phyloP scores from a whole-genome alignment of 2,888 invertebrate genomes.

The Drosophila buzzatii region DNA sequence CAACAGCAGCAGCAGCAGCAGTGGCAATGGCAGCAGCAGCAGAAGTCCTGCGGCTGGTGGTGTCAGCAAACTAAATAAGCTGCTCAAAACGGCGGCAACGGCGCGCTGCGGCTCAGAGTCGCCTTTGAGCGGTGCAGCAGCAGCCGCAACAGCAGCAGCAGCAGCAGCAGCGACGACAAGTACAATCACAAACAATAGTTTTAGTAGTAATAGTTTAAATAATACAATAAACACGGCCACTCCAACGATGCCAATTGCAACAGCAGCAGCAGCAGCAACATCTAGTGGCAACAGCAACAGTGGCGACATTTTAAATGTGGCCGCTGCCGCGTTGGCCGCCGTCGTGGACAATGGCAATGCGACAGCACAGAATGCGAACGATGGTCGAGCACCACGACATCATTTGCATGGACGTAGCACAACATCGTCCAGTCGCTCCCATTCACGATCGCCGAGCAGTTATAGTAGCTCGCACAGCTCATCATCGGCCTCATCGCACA shows the following conservation, averaged over 20 bases:
- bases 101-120: slow-evolving; percentile 86
- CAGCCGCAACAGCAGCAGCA: slow-evolving; percentile 50
- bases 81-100: slow-evolving; percentile 64
- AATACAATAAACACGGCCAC: slow-evolving; percentile 79
- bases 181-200: slow-evolving; percentile 84
- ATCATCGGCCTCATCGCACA: slow-evolving; percentile 81
- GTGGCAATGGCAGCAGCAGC: slow-evolving; percentile 63
- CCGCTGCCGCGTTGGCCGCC: slow-evolving; percentile 68
- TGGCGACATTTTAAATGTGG: slow-evolving; percentile 82
- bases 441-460: slow-evolving; percentile 86
- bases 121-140: slow-evolving; percentile 70
- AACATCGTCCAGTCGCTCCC: slow-evolving; percentile 87
- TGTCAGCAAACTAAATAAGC: slow-evolving; percentile 81
- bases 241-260: slow-evolving; percentile 66
- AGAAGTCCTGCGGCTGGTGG: slow-evolving; percentile 40
- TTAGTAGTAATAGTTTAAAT: slow-evolving; percentile 84
- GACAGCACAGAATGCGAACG: slow-evolving; percentile 68
- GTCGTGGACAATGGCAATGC: slow-evolving; percentile 56
- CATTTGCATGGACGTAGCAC: slow-evolving; percentile 85
- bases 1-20: neutral
- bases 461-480: slow-evolving; percentile 85
- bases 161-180: slow-evolving; percentile 69
- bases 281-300: slow-evolving; percentile 40
- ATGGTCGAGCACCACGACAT: slow-evolving; percentile 67
- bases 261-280: slow-evolving; percentile 27